Conservation (phyloP, 2,888 invertebrate species). For the Volucella zonaria region DNA sequence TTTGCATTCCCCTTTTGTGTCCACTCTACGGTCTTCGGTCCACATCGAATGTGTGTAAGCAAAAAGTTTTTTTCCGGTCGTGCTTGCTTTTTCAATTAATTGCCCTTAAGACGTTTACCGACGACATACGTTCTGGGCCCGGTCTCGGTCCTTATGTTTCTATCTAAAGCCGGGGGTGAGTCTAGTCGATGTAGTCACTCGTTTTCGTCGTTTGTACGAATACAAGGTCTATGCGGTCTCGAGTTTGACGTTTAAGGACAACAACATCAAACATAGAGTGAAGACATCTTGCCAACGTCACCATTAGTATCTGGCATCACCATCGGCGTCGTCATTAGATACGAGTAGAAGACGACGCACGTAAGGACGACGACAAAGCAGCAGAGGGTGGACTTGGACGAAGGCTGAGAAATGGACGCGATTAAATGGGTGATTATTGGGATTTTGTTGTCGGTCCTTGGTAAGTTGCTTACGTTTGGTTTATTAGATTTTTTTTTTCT, state of each 20-base stretch:
- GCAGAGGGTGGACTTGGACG: constrained; percentile 34
- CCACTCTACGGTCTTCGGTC: constrained; percentile 5
- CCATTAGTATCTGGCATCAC: constrained; percentile 31
- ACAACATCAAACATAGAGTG: constrained; percentile 29
- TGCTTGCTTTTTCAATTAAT: constrained; percentile 75
- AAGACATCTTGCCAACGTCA: constrained; percentile 50
- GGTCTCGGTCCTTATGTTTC: constrained; percentile 45
- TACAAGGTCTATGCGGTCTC: constrained; percentile 6
- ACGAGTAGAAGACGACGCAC: background rate
- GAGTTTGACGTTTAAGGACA: constrained; percentile 42
- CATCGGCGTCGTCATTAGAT: constrained; percentile 22
- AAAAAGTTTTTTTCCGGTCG: constrained; percentile 72
- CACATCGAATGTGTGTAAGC: constrained; percentile 52
- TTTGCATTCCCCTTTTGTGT: background rate
- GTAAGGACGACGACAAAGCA: constrained; percentile 2
- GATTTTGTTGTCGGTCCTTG: constrained; percentile 73
- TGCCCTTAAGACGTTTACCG: constrained; percentile 74
- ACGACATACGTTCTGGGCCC: constrained; percentile 53
- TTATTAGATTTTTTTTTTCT: constrained; percentile 51
- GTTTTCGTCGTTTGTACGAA: no score
- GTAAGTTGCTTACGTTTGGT: constrained; percentile 73
- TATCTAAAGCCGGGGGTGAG: constrained; percentile 38
- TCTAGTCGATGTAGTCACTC: constrained; percentile 9
- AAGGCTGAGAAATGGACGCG: constrained; percentile 72
- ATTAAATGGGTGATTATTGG: constrained; percentile 74